These are phyloP conservation scores for Pedetes capensis DNA, from an alignment of 2,113 vertebrate genomes.

Conservation along the genomic window DNA sequence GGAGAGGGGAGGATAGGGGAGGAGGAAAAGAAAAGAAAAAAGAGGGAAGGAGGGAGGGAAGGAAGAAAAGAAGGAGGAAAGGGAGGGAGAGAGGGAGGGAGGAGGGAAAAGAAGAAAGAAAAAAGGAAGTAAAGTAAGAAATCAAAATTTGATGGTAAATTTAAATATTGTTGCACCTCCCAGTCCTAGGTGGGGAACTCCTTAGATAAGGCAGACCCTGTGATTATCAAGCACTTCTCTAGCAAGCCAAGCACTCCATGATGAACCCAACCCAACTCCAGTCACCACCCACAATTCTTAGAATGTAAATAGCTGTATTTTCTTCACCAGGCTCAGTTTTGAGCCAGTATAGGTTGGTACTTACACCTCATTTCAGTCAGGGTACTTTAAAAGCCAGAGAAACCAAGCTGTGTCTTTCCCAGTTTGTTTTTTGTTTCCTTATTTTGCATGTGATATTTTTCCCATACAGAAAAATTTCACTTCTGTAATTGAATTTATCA, in stretches of 20 bases:
- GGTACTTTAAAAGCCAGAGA: background rate
- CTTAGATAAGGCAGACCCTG: background rate
- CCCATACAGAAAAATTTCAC: background rate
- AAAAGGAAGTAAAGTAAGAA: too few species aligned
- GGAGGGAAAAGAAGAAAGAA: background rate
- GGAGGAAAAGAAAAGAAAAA: too few species aligned
- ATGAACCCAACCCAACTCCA: background rate
- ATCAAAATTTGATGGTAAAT: background rate
- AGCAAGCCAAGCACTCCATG: background rate
- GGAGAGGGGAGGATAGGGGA: background rate
- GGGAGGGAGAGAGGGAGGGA: background rate
- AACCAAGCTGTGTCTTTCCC: background rate
- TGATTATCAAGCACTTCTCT: background rate
- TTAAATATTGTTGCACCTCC: background rate
- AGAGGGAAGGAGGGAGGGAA: too few species aligned
- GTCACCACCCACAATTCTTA: background rate
- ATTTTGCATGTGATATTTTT: background rate
- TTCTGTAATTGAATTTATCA: background rate
- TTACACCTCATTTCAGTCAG: background rate
- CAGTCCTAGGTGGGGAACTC: background rate
- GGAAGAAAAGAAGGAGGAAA: too few species aligned
- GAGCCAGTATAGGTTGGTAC: background rate
- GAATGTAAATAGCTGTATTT: background rate
- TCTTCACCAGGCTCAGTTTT: background rate
- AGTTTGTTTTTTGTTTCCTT: background rate